Evolutionary conservation across 2,888 invertebrate species (phyloP), one percentile per base, ranked within the genome.

Genomic region (Ectemnius cavifrons): DNA sequence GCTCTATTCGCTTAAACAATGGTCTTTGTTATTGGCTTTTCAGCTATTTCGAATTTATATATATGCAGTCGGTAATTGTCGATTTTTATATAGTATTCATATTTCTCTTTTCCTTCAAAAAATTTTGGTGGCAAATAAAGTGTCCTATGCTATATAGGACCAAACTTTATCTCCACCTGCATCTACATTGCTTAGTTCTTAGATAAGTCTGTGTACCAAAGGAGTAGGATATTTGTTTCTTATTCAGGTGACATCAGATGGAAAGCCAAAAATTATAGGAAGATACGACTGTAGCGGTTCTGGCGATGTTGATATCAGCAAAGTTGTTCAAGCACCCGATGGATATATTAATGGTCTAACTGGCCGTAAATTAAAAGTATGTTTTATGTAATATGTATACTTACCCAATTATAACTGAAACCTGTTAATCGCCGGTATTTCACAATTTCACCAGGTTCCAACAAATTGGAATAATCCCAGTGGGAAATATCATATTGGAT

Each of bases 211-310:
- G 2, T 20, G 47, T 59, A 60, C 46, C 64, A 60, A 20, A 47
- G 13, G 46, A 45, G 49, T 27, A 45, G 52, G 8, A 13, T 37
- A 37, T 37, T 37, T 37, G 37, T 71, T 49, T 56, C 64, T 75
- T 11, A 13, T 84, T 73, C 89, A 98, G 98, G 93, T 94, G 80
- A 97, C 98, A 16, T 94, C 95, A 73, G 96, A 97, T 90, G 98
- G 98, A 58, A 95, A 96, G 86, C 94, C 95, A 18, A 99, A 99
- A 92, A 95, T 99, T 63, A 95, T 99, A 86, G 98, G 98, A 91
- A 94, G 99, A 75, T 97, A 95, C 89, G 99, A 99, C 92, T 98
- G 98, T 88, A 97, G 97, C 84, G 99, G 99, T 20, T 96, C 97
- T 88, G 99, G 99, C 4, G 99, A 99, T 93, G 98, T 99, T 69